Evolutionary conservation across 2,113 vertebrate species (phyloP).

Genomic region (Sula dactylatra): DNA sequence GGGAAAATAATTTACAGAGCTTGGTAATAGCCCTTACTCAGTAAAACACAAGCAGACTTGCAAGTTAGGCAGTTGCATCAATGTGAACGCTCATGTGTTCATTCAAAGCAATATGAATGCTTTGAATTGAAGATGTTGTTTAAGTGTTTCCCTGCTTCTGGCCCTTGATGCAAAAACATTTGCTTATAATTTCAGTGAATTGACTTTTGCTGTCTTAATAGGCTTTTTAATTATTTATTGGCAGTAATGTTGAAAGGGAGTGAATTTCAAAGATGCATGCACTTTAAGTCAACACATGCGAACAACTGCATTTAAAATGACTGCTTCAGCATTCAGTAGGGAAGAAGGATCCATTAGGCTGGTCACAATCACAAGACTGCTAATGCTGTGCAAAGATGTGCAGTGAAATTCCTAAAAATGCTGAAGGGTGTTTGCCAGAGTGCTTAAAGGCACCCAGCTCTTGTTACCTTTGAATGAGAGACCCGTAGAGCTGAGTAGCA

Average conservation of each 20-base stretch:
- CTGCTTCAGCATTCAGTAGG: not conserved
- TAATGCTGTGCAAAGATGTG: not conserved
- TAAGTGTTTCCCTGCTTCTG: not conserved
- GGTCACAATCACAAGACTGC: not conserved
- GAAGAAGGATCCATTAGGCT: not conserved
- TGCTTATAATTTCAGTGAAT: conserved; percentile 14
- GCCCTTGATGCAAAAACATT: not conserved
- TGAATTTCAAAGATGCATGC: not conserved
- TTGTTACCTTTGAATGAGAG: not conserved
- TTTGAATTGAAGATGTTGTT: not conserved
- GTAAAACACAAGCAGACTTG: not conserved
- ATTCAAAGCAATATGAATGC: not conserved
- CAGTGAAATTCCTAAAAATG: not conserved
- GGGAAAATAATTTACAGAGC: not conserved
- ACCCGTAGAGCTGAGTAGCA: not conserved
- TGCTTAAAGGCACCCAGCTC: not conserved
- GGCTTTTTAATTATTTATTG: conserved; percentile 27
- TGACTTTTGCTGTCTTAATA: conserved; percentile 16
- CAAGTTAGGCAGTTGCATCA: not conserved
- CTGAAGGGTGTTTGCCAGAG: not conserved
- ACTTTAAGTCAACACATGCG: not conserved
- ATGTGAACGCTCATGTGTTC: not conserved
- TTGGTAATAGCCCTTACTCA: not conserved
- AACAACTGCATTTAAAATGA: not conserved
- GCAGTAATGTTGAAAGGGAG: not conserved